Evolutionary conservation across 2,888 invertebrate genomes (phyloP), one percentile per base, ranked within the genome.

Genomic region (Zygothrica quintamaculata): DNA sequence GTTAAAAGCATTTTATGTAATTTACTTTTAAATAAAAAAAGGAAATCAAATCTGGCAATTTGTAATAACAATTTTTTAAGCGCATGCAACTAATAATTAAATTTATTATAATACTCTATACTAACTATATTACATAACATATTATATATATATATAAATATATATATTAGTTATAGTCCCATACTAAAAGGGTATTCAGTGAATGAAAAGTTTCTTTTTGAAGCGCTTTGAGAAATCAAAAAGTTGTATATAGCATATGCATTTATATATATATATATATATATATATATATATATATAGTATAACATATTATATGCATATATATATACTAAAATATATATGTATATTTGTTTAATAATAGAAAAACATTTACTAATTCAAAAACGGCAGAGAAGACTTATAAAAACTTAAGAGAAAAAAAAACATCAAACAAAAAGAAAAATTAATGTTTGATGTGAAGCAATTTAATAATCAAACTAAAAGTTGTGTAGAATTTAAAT

Each of bases 401-500:
- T 86, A 77, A 55, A 55, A 61, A n/a, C n/a, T 48, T 79, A 79
- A 86, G 86, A 69, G 40, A 34, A 1, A 26, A 36, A 7, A 7
- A 8, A 1, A 8, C 6, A 44, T 9, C 53, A 33, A 51, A 43
- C 1, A n/a, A 40, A 36, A 47, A 57, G 55, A 42, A 47, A 56
- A 2, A 22, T 22, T 22, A 22, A 22, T n/a, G n/a, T n/a, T n/a
- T n/a, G n/a, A n/a, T n/a, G n/a, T n/a, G n/a, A n/a, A n/a, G n/a
- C n/a, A n/a, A n/a, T n/a, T 22, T 22, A 29, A 29, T 29, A 64
- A 60, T 51, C 52, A 77, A 80, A 79, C 74, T 84, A 60, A 77
- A 80, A 84, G 78, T 84, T 81, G 74, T 84, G 74, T 84, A 79
- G 81, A 67, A 59, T 70, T 67, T 59, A 81, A 77, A 69, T 62